These are phyloP conservation scores for Lasiurus cinereus DNA, from an alignment of 2,113 vertebrate genomes.

Conservation along the genomic window DNA sequence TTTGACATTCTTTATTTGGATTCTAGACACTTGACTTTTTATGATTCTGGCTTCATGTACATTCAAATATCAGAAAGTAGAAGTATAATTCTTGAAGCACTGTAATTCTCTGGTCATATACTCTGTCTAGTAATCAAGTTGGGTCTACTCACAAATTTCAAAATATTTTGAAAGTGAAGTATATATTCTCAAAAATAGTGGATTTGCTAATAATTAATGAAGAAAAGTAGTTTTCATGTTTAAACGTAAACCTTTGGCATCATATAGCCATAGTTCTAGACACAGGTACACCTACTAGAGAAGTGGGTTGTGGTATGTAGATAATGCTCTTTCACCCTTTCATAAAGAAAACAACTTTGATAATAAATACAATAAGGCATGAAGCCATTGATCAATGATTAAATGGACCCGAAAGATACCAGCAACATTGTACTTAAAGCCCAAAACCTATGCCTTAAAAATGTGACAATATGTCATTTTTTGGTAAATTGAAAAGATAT, in stretches of 20 bases:
- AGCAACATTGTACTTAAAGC: background rate
- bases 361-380: background rate
- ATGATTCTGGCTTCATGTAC: background rate
- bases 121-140: background rate
- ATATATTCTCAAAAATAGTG: background rate
- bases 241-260: background rate
- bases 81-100: background rate
- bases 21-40: background rate
- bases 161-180: background rate
- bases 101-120: background rate
- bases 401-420: background rate
- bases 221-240: background rate
- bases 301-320: fast-evolving
- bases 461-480: background rate
- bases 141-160: background rate
- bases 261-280: background rate
- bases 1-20: background rate
- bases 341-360: background rate
- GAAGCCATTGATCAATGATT: background rate
- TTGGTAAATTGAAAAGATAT: background rate
- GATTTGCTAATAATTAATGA: background rate
- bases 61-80: background rate
- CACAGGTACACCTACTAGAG: background rate
- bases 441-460: background rate
- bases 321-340: fast-evolving